phyloP scores from a whole-genome alignment of 2,113 vertebrate species.

The Poeciliopsis turrubarensis region DNA sequence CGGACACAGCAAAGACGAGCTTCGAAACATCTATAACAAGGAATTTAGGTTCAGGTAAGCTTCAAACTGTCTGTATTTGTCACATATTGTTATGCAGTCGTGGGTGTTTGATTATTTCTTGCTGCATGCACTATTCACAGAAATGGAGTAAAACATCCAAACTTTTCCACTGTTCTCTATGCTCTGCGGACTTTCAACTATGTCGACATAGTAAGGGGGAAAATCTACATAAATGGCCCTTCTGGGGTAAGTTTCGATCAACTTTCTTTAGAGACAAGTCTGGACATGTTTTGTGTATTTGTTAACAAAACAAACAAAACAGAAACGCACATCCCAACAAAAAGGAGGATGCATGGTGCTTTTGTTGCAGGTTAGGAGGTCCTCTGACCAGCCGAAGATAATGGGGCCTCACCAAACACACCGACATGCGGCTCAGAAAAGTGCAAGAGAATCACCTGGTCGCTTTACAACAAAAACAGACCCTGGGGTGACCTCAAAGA shows the following conservation, averaged over 20 bases:
- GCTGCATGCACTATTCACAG: conserved; percentile 53
- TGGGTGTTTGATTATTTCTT: neutral
- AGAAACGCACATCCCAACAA: neutral
- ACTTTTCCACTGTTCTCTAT: conserved; percentile 76
- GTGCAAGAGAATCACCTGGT: neutral
- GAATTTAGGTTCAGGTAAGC: conserved; percentile 81
- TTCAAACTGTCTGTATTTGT: neutral
- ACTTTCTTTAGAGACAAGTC: neutral
- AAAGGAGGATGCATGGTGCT: neutral
- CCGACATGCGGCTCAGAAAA: neutral
- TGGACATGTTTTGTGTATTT: conserved; percentile 3
- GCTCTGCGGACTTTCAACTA: conserved; percentile 71
- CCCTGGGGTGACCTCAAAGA: conserved; percentile 62
- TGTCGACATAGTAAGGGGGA: conserved; percentile 40
- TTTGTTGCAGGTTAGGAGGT: conserved; percentile 53
- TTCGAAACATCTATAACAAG: conserved; percentile 82
- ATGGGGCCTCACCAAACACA: conserved; percentile 5
- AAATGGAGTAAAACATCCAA: conserved; percentile 69
- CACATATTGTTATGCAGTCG: rapidly evolving
- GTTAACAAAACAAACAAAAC: neutral
- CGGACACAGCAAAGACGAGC: conserved; percentile 68
- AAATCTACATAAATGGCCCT: conserved; percentile 53
- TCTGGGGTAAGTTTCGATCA: conserved; percentile 53
- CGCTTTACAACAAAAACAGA: neutral
- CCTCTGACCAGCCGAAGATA: conserved; percentile 72